phyloP scores from a whole-genome alignment of 1,140 invertebrate genomes.

The Polyergus mexicanus region DNA sequence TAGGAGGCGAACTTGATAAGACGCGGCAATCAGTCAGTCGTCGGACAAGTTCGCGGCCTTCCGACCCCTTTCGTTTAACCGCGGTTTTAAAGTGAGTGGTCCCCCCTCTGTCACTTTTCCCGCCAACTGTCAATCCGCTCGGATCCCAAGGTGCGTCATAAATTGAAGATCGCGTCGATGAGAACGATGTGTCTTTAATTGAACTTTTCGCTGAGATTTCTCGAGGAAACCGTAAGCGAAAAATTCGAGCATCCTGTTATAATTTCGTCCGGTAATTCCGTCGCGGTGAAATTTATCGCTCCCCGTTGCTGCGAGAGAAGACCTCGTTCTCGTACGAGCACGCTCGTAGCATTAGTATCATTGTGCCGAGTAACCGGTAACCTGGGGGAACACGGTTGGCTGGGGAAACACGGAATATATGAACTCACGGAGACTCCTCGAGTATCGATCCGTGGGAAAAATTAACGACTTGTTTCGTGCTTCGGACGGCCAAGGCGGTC shows the following conservation, averaged over 20 bases:
- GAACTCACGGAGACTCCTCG: constrained; percentile 30
- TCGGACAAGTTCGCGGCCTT: constrained; percentile 46
- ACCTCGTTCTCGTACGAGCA: background rate
- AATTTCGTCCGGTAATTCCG: background rate
- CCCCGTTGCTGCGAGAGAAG: background rate
- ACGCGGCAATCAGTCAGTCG: constrained; percentile 15
- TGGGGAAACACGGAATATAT: constrained; percentile 16
- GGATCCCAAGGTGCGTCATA: background rate
- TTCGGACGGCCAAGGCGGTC: constrained; percentile 33
- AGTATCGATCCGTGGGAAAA: constrained; percentile 46
- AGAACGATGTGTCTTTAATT: background rate
- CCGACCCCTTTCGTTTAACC: constrained; percentile 52
- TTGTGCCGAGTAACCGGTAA: constrained; percentile 1
- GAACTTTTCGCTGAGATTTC: background rate
- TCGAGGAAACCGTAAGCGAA: too few species aligned
- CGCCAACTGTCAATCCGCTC: background rate
- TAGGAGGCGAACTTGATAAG: constrained; percentile 29
- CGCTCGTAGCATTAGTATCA: constrained; percentile 13
- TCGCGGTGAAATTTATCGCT: background rate
- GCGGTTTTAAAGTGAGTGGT: background rate
- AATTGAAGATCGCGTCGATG: background rate
- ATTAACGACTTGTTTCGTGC: constrained; percentile 57
- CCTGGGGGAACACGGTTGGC: too few species aligned
- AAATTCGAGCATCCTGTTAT: background rate
- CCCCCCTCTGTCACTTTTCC: background rate